Evolutionary conservation across 2,888 invertebrate species (phyloP), one percentile per base, ranked within the genome.

Genomic region (Euplagia quadripunctaria): DNA sequence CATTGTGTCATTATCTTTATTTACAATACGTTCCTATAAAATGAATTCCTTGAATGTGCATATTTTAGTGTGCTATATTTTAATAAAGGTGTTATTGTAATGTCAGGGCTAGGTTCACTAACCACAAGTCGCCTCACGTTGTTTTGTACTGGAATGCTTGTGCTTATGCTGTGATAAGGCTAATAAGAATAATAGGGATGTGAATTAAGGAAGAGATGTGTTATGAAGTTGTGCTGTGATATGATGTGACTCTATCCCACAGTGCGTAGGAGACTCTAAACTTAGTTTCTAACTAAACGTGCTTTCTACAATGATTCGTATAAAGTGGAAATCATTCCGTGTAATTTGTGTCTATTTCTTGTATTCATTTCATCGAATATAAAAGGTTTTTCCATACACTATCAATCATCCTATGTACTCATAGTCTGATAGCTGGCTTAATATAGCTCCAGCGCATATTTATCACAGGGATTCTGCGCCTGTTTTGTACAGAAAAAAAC

Each of bases 1-100:
- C 78, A 78, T 87, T 90, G 89, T 90, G 86, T 92, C 89, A 92
- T 83, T 76, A 64, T 14, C 76, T 77, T 76, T 64, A 68, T 72
- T 46, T 51, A 51, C n/a, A 66, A 61, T 64, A 51, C 49, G 75
- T 73, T 77, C 71, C 66, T 81, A 76, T 72, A 73, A 75, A 77
- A 52, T 68, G 8, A 55, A 68, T 61, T 61, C 49, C 12, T 51
- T 41, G n/a, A 55, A 58, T 43, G 58, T 55, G 9, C 42, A 14
- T 58, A 55, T 55, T 68, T 58, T 51, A 51, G 17, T 66, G 61
- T 61, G 61, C 14, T 42, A 42, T 68, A 52, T 67, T 55, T 68
- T 49, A 49, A 49, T 66, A 31, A 66, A 31, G 9, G 16, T 49
- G 65, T 66, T 42, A 46, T 49, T 49, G 20, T 49, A 20, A 17